phyloP scores from a whole-genome alignment of 2,113 vertebrate species.

The Glaucidium brasilianum region DNA sequence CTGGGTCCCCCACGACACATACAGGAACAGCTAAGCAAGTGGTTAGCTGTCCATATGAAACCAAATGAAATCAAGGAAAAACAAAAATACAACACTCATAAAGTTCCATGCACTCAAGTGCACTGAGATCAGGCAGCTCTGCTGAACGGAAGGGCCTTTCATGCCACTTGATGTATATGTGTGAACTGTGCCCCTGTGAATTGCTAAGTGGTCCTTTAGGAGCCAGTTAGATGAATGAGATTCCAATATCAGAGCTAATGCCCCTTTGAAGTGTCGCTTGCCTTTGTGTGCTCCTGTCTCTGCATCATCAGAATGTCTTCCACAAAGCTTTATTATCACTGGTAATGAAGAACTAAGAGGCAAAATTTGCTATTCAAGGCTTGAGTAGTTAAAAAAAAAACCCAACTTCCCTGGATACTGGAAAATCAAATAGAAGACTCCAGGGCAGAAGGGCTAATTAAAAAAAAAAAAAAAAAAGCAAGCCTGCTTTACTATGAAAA shows the following conservation, averaged over 20 bases:
- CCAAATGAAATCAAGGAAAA: neutral
- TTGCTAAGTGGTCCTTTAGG: neutral
- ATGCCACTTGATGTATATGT: neutral
- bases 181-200: neutral
- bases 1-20: rapidly evolving
- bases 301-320: constrained; percentile 2
- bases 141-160: neutral
- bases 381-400: neutral
- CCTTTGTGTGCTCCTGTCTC: neutral
- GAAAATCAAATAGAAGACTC: constrained; percentile 48
- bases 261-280: neutral
- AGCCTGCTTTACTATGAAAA: constrained; percentile 21
- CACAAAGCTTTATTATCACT: neutral
- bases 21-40: neutral
- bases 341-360: constrained; percentile 13
- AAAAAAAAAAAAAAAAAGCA: neutral
- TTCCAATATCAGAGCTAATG: neutral
- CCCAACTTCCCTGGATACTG: neutral
- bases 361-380: neutral
- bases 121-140: neutral
- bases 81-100: neutral
- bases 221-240: neutral
- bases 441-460: constrained; percentile 49
- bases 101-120: neutral
- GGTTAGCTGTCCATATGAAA: neutral